Base-by-base conservation (phyloP, 2,797 vertebrate species). In the Podargus strigoides region DNA sequence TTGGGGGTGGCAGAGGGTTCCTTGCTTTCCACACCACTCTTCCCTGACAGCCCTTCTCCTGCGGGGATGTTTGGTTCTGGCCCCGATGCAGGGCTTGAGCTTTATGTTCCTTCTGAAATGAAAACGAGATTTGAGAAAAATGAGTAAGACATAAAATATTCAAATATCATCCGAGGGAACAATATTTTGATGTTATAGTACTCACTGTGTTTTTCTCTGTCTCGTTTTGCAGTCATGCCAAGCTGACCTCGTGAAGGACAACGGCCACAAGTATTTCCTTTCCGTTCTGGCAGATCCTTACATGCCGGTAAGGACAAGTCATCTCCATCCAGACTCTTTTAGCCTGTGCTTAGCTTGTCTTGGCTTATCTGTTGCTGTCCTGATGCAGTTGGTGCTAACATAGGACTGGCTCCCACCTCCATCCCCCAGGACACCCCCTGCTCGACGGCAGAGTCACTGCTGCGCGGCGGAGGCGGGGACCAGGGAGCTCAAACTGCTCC, bases 221-320 rank as follows among this genome's bases (percentile, higher is more conserved):
- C 63, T 97, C 62, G 7, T 92, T 74, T 97, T 92, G 4, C 96
- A 99, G 99, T 99, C 99, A 0, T 99, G 99, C 97, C 99, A 99
- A 90, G 99, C 99, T 24, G 99, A 99, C 96, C 98, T 99, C 72
- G 99, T 99, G 88, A 99, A 99, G 97, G 99, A 99, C 98, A 99
- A 98, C 6, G 99, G 99, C 6, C 99, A 99, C 98, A 99, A 99
- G 95, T 99, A 99, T 96, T 99, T 99, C 98, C 98, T 99, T 37
- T 99, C 99, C 0, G 99, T 99, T 80, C 89, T 99, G 96, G 99
- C 99, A 3, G 99, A 99, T 94, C 99, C 98, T 5, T 99, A 99
- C 97, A 99, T 99, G 99, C 99, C 99, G 6, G 99, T 99, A 98
- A 99, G 99, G 97, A 96, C 92, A 22, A 15, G 22, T 16, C 49